These are phyloP conservation scores for Paracentrotus lividus DNA, from an alignment of 53 echinoderm and acorn worm species.

Conservation along the genomic window DNA sequence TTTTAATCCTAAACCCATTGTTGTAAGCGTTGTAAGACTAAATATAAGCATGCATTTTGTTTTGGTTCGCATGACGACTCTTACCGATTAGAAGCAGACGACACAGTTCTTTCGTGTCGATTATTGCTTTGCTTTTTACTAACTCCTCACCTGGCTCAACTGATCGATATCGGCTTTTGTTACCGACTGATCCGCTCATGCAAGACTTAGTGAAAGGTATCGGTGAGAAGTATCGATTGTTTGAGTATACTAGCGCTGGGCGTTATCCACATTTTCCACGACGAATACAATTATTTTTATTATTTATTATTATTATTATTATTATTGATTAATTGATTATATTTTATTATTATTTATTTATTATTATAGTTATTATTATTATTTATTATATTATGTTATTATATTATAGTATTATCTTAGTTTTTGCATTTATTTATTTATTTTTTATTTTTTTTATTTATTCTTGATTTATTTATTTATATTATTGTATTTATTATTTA, in stretches of 20 bases:
- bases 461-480: too few relatives aligned
- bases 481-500: too few relatives aligned
- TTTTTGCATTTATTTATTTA: too few relatives aligned
- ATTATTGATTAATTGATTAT: too few relatives aligned
- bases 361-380: too few relatives aligned
- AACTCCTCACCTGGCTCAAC: background rate
- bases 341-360: too few relatives aligned
- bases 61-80: background rate
- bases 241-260: background rate
- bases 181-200: background rate
- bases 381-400: too few relatives aligned
- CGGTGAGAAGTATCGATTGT: background rate
- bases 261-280: background rate
- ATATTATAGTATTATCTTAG: too few relatives aligned
- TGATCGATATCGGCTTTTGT: constrained; percentile 24
- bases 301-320: too few relatives aligned
- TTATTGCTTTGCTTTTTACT: constrained; percentile 33
- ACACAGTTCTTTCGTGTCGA: background rate
- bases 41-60: background rate
- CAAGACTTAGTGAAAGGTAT: background rate
- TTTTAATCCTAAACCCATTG: too few relatives aligned
- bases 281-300: background rate
- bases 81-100: background rate
- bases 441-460: too few relatives aligned
- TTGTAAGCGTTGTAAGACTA: background rate